Conservation (phyloP, 2,888 invertebrate genomes). For the Quadroppia sp. region DNA sequence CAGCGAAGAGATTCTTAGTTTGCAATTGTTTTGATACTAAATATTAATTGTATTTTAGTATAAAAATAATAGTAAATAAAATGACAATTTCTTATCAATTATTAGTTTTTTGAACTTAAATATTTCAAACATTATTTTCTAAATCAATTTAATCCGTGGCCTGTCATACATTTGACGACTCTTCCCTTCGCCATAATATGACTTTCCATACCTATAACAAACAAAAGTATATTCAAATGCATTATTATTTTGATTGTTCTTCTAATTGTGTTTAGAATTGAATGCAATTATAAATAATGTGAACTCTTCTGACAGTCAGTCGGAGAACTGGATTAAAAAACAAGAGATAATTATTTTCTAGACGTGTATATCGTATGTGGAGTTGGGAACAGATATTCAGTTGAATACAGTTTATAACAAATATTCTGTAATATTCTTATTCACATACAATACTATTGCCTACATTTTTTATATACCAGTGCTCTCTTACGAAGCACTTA, state of each 20-base stretch:
- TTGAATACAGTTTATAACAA: neutral
- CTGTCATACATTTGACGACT: neutral
- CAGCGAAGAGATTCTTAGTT: neutral
- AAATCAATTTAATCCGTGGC: neutral
- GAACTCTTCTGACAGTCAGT: neutral
- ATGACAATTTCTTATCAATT: constrained; percentile 4
- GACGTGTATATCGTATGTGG: neutral
- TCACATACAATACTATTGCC: constrained; percentile 13
- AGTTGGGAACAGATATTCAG: neutral
- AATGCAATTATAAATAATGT: constrained; percentile 18
- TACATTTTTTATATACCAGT: neutral
- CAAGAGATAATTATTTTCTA: constrained; percentile 19
- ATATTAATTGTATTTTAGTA: too few relatives aligned
- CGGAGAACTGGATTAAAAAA: neutral
- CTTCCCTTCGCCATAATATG: neutral
- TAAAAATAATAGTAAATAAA: constrained; percentile 14
- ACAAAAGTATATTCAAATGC: neutral
- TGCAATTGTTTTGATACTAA: constrained; percentile 5
- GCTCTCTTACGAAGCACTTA: constrained; percentile 29
- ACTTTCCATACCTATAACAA: neutral
- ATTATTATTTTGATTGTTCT: constrained; percentile 21
- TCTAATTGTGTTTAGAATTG: constrained; percentile 25
- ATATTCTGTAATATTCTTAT: neutral
- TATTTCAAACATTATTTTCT: neutral
- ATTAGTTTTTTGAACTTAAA: too few relatives aligned